Evolutionary conservation across 2,113 vertebrate species (phyloP), one percentile per base, ranked within the genome.

Genomic region (Xenus cinereus): DNA sequence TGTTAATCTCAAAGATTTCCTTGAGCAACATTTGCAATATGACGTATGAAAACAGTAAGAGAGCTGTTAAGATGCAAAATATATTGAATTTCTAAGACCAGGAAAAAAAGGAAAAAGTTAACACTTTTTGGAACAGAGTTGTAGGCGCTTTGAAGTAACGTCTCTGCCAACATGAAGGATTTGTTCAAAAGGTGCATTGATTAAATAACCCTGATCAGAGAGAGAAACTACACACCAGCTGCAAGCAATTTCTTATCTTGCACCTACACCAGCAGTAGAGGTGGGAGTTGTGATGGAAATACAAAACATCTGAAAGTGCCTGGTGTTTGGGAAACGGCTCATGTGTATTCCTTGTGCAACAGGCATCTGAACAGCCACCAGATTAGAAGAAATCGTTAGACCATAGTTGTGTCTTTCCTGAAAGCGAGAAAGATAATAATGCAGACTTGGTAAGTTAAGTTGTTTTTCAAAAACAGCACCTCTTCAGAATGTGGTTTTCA

Each of bases 381-480:
- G 93, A 91, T 95, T 69, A 97, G 86, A 79, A 89, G 57, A 87
- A 90, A 76, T 89, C 74, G 41, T 92, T 96, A 89, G 59, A 77
- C 72, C 60, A 30, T 79, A 82, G 80, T 89, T 97, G 28, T 94
- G 95, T 93, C 92, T 95, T 80, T 74, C 22, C 64, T 77, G 74
- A 75, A 92, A 87, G 73, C 21, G 53, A 69, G 72, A 26, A 69
- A 95, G 84, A 95, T 92, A 78, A 91, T 67, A 64, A 64, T 16
- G 43, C n/a, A 73, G 82, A 20, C 77, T 76, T 30, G 32, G 28
- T 1, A 6, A 54, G 51, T 39, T 2, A 6, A 50, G 54, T 35
- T 62, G 73, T 76, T 92, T 92, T 94, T 72, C 63, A 27, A 6
- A 48, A 73, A 21, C 7, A 80, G 48, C 54, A n/a, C 23, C 35